Evolutionary conservation across 2,888 invertebrate genomes (phyloP).

Genomic region (Drosophila quasianomalipes): DNA sequence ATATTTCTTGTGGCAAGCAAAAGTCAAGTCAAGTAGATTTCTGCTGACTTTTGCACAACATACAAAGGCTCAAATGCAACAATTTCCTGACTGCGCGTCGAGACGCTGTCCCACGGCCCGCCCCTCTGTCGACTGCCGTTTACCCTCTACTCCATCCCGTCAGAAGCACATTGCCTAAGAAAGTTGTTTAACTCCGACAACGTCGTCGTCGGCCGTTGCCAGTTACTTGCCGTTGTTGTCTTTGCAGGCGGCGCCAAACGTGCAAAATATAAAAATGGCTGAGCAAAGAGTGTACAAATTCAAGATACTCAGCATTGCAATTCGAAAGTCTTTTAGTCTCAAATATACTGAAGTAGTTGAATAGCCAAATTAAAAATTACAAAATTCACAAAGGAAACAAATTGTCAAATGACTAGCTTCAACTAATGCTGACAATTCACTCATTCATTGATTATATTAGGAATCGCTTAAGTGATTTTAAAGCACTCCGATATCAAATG

Average conservation of each 20-base stretch:
- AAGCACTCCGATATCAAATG: background rate
- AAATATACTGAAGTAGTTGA: background rate
- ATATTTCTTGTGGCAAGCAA: slow-evolving; percentile 69
- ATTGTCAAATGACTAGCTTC: background rate
- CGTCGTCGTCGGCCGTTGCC: slow-evolving; percentile 44
- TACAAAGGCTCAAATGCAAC: slow-evolving; percentile 74
- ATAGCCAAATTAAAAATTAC: background rate
- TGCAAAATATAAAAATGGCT: slow-evolving; percentile 42
- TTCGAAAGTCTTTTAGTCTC: background rate
- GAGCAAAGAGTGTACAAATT: background rate
- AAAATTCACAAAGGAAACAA: background rate
- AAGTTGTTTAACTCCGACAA: slow-evolving; percentile 80
- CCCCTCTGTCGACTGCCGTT: background rate
- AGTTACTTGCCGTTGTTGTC: slow-evolving; percentile 67
- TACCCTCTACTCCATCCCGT: slow-evolving; percentile 19
- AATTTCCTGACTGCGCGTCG: slow-evolving; percentile 71
- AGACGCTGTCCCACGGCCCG: slow-evolving; percentile 9
- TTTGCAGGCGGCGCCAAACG: slow-evolving; percentile 75
- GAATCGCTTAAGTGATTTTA: background rate
- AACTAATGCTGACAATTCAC: background rate
- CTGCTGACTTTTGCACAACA: slow-evolving; percentile 76
- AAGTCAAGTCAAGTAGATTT: slow-evolving; percentile 81
- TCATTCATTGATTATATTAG: background rate
- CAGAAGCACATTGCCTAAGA: slow-evolving; percentile 63
- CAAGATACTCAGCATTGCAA: slow-evolving; percentile 16